A percentile compares a stretch with the other conserved stretches of the same genome.
Evolutionary conservation across 2,888 invertebrate genomes (phyloP).

Genomic region (Pteria penguin): DNA sequence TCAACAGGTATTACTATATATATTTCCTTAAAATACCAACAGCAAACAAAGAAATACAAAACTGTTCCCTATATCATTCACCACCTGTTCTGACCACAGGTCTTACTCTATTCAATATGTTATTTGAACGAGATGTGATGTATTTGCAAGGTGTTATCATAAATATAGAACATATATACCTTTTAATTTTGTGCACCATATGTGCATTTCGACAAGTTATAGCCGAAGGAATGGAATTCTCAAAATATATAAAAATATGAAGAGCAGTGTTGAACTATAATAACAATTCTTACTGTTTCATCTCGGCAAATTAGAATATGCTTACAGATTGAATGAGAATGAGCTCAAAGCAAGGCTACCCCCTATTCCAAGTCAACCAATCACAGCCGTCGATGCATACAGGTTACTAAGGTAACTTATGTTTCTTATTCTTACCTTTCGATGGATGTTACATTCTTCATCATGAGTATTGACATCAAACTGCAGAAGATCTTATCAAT

Average conservation of each 20-base stretch:
- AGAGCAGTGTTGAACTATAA: not conserved
- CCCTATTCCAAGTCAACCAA: slow-evolving; percentile 64
- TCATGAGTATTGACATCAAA: not conserved
- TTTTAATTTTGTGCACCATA: too few species aligned
- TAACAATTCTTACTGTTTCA: not conserved
- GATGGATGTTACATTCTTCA: not conserved
- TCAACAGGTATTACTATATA: slow-evolving; percentile 47
- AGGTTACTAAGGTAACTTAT: slow-evolving; percentile 50
- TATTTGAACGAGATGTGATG: too few species aligned
- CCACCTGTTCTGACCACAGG: not conserved
- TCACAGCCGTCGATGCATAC: slow-evolving; percentile 53
- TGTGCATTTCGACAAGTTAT: too few species aligned
- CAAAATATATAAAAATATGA: too few species aligned
- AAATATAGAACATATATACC: too few species aligned
- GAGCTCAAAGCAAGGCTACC: slow-evolving; percentile 61
- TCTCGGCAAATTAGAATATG: slow-evolving; percentile 53
- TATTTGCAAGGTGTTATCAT: too few species aligned
- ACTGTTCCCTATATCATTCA: too few species aligned
- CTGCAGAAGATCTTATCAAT: not conserved
- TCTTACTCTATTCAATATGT: not conserved
- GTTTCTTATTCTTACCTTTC: too few species aligned
- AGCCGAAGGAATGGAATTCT: too few species aligned
- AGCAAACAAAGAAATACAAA: too few species aligned
- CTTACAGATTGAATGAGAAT: slow-evolving; percentile 51
- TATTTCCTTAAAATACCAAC: too few species aligned